A percentile compares a stretch with the other conserved stretches of the same genome.
Evolutionary conservation across 2,797 vertebrate genomes (phyloP).

Genomic region (Danionella dracula): DNA sequence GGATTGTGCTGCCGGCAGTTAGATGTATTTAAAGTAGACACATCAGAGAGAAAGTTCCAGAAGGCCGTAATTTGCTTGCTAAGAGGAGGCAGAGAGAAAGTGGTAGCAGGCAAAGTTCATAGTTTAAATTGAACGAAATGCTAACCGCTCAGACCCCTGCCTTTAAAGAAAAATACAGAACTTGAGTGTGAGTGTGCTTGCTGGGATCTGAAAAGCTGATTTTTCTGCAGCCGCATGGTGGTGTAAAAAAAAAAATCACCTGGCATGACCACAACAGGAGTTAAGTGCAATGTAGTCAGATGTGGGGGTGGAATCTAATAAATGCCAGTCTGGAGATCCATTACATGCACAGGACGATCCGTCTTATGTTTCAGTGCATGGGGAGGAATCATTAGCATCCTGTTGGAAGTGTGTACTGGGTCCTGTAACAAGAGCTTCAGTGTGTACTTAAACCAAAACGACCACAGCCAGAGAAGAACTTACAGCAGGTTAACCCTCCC

Average conservation of each 20-base stretch:
- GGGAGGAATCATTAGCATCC: constrained; percentile 31
- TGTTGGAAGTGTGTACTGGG: constrained; percentile 19
- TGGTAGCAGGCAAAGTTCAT: constrained; percentile 25
- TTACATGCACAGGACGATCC: constrained; percentile 5
- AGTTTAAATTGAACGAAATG: constrained; percentile 28
- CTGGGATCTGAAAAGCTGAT: neutral
- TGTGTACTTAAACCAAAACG: neutral
- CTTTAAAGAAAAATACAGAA: neutral
- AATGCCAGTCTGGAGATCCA: constrained; percentile 3
- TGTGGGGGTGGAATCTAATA: constrained; percentile 8
- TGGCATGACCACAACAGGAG: neutral
- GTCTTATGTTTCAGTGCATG: constrained; percentile 15
- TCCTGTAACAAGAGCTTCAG: neutral
- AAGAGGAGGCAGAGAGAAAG: constrained; percentile 18
- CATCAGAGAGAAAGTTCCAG: constrained; percentile 33
- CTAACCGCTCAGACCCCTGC: constrained; percentile 4
- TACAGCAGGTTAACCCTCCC: neutral
- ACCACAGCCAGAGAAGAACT: neutral
- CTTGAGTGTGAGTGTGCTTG: neutral
- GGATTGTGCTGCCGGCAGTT: constrained; percentile 43
- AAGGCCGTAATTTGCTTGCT: constrained; percentile 17
- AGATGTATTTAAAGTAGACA: constrained; percentile 45
- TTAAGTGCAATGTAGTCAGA: neutral
- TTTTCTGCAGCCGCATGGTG: no score
- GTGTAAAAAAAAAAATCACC: neutral